A percentile compares a stretch with the other conserved stretches of the same genome.
Evolutionary conservation across 2,797 vertebrate species (phyloP).

Genomic region (Sparidentex hasta): DNA sequence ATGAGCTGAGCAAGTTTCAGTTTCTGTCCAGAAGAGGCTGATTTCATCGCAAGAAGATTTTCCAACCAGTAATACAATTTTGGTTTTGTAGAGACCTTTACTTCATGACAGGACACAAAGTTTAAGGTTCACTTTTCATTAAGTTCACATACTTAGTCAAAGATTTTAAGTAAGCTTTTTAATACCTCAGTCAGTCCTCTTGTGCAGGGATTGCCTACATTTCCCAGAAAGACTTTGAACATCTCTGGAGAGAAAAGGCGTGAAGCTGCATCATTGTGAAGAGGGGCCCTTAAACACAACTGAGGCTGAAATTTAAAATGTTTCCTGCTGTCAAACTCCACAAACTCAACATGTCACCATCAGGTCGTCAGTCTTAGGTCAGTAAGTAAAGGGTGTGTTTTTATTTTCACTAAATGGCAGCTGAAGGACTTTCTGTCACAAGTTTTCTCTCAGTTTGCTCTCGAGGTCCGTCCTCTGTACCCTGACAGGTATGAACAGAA

Average conservation of each 20-base stretch:
- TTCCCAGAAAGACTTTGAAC: neutral
- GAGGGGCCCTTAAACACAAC: neutral
- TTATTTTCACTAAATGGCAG: neutral
- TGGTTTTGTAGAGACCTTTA: neutral
- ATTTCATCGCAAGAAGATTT: neutral
- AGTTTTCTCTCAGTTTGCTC: neutral
- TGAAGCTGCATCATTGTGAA: neutral
- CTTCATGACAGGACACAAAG: neutral
- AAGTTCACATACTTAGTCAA: neutral
- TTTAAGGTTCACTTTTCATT: neutral
- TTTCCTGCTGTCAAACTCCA: neutral
- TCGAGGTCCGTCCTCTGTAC: neutral
- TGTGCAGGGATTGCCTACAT: neutral
- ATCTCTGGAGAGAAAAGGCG: neutral
- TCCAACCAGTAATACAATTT: neutral
- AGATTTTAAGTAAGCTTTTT: too few relatives aligned
- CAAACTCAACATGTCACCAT: neutral
- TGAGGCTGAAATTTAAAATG: neutral
- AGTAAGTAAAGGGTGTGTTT: neutral
- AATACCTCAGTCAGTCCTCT: neutral
- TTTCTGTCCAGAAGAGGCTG: slow-evolving; percentile 12
- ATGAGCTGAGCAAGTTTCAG: slow-evolving; percentile 15
- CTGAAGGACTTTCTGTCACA: neutral
- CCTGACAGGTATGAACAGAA: slow-evolving; percentile 23
- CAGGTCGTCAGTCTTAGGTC: neutral